Base-by-base conservation (phyloP, 2,113 vertebrate genomes). In the Stegastes partitus region DNA sequence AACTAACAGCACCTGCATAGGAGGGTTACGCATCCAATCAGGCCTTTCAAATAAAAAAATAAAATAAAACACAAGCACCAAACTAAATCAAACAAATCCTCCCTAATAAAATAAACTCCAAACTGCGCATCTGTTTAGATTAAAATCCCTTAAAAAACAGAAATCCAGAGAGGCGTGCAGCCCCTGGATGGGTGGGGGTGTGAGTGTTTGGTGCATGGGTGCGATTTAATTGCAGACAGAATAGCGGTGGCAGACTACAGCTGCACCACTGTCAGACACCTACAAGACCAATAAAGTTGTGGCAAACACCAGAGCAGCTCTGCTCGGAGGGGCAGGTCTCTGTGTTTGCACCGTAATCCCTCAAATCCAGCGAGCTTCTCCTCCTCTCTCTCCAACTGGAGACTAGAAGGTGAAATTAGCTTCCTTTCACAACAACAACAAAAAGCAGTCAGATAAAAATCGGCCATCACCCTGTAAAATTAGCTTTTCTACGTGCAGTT, bases 241-340 rank as follows among this genome's bases (percentile, higher is more conserved):
- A 34, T 34, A 4, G 65, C 10, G 9, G 1, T n/a, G 21, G 19
- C 11, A 14, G 3, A 6, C 66, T n/a, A 49, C 55, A 62, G 49
- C 55, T 72, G 68, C 47, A 49, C 39, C 47, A 56, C 11, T 62
- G 54, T 39, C 47, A 28, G 16, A 58, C 51, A 50, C 54, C 18
- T 25, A 34, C 4, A 37, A 47, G 21, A 26, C 55, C 19, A 67
- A 62, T 63, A 57, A 56, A 82, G 44, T 50, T 21, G 49, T 39
- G 31, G 23, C 67, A 37, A 3, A 18, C 25, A 64, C 2, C 51
- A 50, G 47, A 7, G 26, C 4, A 62, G 25, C 28, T 21, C 5
- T 28, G 57, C 62, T 74, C 42, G 21, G 26, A 47, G 66, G 34
- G 28, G 11, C 54, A 57, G 6, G 16, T 55, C 21, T 71, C 18